A percentile compares a stretch with the other conserved stretches of the same genome.
phyloP scores from a whole-genome alignment of 2,113 vertebrate genomes.

The Paradoxurus hermaphroditus region DNA sequence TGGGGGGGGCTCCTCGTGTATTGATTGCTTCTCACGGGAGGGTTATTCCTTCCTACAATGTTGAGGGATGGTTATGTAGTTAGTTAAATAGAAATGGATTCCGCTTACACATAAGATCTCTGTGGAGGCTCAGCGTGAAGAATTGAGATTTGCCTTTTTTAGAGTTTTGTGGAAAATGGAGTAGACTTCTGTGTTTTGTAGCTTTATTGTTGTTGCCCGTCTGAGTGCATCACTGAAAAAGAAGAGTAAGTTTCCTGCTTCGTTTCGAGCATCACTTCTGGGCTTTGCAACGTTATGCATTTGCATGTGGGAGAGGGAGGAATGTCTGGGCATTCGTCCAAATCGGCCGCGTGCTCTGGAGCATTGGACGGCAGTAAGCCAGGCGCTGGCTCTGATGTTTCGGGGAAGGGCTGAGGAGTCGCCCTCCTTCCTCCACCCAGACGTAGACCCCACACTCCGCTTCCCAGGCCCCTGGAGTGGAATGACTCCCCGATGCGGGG shows the following conservation, averaged over 20 bases:
- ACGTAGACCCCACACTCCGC: neutral
- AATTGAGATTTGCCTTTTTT: neutral
- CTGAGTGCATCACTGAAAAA: neutral
- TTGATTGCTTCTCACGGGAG: neutral
- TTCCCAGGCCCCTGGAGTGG: neutral
- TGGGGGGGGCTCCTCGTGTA: neutral
- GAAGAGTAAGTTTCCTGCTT: neutral
- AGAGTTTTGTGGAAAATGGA: neutral
- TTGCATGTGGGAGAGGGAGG: neutral
- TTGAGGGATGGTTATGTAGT: neutral
- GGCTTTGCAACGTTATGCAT: neutral
- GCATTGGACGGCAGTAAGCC: neutral
- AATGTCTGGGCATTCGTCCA: neutral
- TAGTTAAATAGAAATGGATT: neutral
- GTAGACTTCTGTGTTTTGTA: neutral
- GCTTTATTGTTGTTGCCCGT: neutral
- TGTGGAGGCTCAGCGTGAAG: neutral
- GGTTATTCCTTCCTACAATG: neutral
- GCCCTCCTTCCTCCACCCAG: neutral
- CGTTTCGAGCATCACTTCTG: neutral
- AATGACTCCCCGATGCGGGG: neutral
- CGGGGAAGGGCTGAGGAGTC: neutral
- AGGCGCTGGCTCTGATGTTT: fast-evolving
- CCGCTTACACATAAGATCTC: neutral
- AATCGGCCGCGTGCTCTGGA: fast-evolving